Evolutionary conservation across 2,113 vertebrate species (phyloP).

Genomic region (Ictalurus punctatus): DNA sequence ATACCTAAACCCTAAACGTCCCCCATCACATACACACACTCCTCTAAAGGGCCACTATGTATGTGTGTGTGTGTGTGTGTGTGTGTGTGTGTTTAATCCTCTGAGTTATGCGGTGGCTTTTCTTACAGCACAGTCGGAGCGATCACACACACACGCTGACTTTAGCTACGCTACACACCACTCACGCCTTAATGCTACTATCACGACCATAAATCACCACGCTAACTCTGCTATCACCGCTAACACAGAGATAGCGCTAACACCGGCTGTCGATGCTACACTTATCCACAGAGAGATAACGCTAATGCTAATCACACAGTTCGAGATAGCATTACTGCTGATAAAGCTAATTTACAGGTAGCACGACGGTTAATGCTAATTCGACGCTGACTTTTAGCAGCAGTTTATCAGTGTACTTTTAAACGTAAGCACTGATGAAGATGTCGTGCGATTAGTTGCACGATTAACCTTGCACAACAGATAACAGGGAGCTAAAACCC

Average conservation of each 20-base stretch:
- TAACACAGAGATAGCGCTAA: slow-evolving; percentile 5
- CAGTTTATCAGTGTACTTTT: background rate
- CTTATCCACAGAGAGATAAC: background rate
- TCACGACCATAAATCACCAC: slow-evolving; percentile 38
- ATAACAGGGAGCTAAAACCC: background rate
- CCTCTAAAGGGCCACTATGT: slow-evolving; percentile 24
- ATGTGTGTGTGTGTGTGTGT: slow-evolving; percentile 24
- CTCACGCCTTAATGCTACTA: slow-evolving; percentile 38
- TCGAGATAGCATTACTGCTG: background rate
- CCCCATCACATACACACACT: slow-evolving; percentile 37
- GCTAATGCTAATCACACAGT: background rate
- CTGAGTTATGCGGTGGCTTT: slow-evolving; percentile 53
- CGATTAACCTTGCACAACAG: background rate
- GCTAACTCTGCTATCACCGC: background rate
- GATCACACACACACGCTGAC: slow-evolving; percentile 45
- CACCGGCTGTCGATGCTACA: background rate
- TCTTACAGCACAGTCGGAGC: slow-evolving; percentile 50
- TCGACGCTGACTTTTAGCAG: background rate
- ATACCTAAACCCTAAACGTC: slow-evolving; percentile 51
- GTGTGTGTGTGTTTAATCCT: slow-evolving; percentile 51
- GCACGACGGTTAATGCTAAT: background rate
- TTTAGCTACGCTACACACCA: slow-evolving; percentile 46
- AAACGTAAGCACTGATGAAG: background rate
- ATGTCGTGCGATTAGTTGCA: background rate
- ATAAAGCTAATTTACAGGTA: background rate